Percentiles rank a stretch among this genome's conserved stretches.
These are phyloP conservation scores for Nudaria mundana DNA, from an alignment of 2,888 invertebrate species.

Conservation along the genomic window DNA sequence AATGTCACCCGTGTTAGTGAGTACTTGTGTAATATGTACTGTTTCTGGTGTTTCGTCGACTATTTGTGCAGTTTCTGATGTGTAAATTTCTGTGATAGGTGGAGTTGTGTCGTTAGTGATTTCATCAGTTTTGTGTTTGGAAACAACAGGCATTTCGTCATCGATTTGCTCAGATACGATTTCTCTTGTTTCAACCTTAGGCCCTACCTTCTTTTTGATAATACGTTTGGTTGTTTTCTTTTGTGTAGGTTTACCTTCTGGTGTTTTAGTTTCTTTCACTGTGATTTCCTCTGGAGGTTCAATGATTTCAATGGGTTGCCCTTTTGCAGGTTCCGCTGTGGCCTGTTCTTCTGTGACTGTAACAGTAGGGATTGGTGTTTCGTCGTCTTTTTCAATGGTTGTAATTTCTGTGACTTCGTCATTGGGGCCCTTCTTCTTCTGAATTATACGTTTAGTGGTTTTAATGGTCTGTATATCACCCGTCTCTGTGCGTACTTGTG, in stretches of 20 bases:
- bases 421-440: conserved; percentile 35
- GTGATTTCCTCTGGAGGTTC: conserved; percentile 41
- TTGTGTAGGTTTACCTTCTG: conserved; percentile 44
- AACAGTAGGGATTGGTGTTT: conserved; percentile 19
- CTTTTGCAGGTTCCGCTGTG: conserved; percentile 4
- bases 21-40: conserved; percentile 48
- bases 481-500: conserved; percentile 36
- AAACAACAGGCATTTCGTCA: conserved; percentile 12
- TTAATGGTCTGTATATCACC: conserved; percentile 31
- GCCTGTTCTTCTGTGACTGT: conserved; percentile 40
- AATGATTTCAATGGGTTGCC: conserved; percentile 10
- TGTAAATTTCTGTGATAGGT: neutral
- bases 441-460: conserved; percentile 42
- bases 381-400: conserved; percentile 24
- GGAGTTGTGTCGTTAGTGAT: conserved; percentile 2
- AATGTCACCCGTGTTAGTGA: neutral
- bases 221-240: conserved; percentile 28
- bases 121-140: conserved; percentile 34
- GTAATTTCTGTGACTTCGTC: conserved; percentile 35
- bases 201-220: conserved; percentile 45
- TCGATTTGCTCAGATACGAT: conserved; percentile 45
- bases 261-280: conserved; percentile 17
- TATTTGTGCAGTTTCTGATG: conserved; percentile 21
- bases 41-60: conserved; percentile 52
- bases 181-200: conserved; percentile 24